A percentile compares a stretch with the other conserved stretches of the same genome.
phyloP scores from a whole-genome alignment of 2,113 vertebrate genomes.

The Struthidea cinerea region DNA sequence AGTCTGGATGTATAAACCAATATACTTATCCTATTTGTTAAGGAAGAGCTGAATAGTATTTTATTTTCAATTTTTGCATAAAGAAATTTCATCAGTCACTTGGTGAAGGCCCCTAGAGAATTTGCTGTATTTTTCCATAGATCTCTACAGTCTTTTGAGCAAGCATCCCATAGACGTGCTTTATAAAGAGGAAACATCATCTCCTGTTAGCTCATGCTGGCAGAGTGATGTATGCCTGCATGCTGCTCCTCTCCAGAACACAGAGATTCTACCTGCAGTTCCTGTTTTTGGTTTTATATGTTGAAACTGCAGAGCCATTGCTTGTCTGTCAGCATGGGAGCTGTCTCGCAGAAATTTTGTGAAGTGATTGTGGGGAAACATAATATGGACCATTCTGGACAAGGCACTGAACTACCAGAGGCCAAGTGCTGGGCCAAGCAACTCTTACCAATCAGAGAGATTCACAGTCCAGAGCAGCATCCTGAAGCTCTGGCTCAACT shows the following conservation, averaged over 20 bases:
- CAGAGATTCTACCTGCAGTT: background rate
- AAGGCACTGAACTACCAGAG: background rate
- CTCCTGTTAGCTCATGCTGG: background rate
- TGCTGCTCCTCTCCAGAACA: background rate
- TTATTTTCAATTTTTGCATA: background rate
- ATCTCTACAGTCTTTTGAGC: background rate
- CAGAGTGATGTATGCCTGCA: background rate
- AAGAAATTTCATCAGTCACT: background rate
- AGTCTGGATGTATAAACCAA: background rate
- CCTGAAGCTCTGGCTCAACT: background rate
- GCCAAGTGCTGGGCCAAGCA: background rate
- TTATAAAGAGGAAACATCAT: background rate
- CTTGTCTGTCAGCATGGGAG: rapidly evolving
- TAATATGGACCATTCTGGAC: background rate
- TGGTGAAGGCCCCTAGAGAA: background rate
- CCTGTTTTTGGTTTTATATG: background rate
- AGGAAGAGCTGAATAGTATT: background rate
- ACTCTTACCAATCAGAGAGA: background rate
- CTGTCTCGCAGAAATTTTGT: background rate
- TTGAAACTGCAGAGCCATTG: background rate
- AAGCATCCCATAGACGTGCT: background rate
- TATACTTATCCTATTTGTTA: background rate
- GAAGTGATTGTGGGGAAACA: background rate
- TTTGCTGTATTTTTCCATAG: background rate
- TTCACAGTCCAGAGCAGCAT: background rate